Evolutionary conservation across 2,797 vertebrate genomes (phyloP).

Genomic region (Tinamus major): DNA sequence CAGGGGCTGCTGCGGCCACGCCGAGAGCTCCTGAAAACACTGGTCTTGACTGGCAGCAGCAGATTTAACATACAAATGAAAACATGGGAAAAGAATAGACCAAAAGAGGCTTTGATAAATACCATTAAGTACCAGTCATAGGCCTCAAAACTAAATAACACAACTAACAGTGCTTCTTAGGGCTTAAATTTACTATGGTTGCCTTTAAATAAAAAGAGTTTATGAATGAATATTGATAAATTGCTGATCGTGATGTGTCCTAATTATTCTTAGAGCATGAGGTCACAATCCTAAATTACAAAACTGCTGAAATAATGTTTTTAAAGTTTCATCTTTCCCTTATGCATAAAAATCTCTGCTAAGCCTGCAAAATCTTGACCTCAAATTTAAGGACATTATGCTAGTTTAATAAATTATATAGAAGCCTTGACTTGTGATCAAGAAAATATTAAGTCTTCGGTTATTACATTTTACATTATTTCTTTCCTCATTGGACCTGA

Average conservation of each 20-base stretch:
- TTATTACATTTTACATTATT: constrained; percentile 58
- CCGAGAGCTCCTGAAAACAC: not conserved
- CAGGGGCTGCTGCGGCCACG: not conserved
- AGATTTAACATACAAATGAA: not conserved
- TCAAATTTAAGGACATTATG: constrained; percentile 74
- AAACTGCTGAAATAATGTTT: constrained; percentile 79
- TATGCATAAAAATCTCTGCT: constrained; percentile 73
- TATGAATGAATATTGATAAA: constrained; percentile 63
- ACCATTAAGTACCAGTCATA: not conserved
- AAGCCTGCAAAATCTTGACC: constrained; percentile 75
- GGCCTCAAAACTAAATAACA: not conserved
- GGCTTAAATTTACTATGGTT: not conserved
- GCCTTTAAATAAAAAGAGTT: not conserved
- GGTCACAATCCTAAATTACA: constrained; percentile 71
- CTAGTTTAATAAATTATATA: constrained; percentile 76
- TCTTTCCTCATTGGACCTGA: constrained; percentile 66
- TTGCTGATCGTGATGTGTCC: constrained; percentile 39
- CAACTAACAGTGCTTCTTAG: not conserved
- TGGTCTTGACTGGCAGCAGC: not conserved
- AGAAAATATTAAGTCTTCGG: constrained; percentile 71
- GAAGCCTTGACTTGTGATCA: constrained; percentile 73
- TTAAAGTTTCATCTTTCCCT: constrained; percentile 76
- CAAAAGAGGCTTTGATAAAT: not conserved
- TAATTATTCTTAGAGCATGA: constrained; percentile 72
- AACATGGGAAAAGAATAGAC: not conserved